A percentile compares a stretch with the other conserved stretches of the same genome.
Evolutionary conservation across 2,888 invertebrate genomes (phyloP).

Genomic region (Euzophera pinguis): DNA sequence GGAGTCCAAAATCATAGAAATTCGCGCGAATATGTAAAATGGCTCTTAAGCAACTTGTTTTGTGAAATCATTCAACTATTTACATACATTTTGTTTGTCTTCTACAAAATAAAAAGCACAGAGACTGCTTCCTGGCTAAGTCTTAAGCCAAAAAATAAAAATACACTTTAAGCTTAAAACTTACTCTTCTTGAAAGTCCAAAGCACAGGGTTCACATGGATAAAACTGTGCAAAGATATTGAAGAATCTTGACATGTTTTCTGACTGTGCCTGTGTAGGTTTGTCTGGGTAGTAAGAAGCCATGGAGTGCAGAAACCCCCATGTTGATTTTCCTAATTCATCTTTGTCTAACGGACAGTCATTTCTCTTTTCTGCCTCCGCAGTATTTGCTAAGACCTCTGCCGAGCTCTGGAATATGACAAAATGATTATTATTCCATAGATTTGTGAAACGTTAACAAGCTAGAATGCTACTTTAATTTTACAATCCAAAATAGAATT

Average conservation of each 20-base stretch:
- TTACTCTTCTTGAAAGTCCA: slow-evolving; percentile 92
- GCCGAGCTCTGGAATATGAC: neutral
- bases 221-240: slow-evolving; percentile 92
- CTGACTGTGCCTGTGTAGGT: slow-evolving; percentile 85
- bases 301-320: slow-evolving; percentile 98
- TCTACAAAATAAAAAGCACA: no score
- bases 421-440: no score
- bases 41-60: no score
- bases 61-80: no score
- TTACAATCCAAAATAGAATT: no score
- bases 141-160: neutral
- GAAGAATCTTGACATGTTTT: slow-evolving; percentile 90
- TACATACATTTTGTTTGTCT: no score
- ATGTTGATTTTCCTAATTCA: slow-evolving; percentile 88
- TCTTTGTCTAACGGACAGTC: slow-evolving; percentile 90
- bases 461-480: no score
- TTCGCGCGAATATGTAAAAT: no score
- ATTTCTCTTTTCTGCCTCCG: slow-evolving; percentile 24
- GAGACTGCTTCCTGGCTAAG: no score
- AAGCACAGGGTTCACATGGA: slow-evolving; percentile 94
- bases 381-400: neutral
- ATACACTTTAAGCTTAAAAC: slow-evolving; percentile 36
- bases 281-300: slow-evolving; percentile 95
- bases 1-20: no score
- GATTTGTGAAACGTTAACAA: no score